Evolutionary conservation across 2,888 invertebrate genomes (phyloP).

Genomic region (Ichneumoninae sp.): DNA sequence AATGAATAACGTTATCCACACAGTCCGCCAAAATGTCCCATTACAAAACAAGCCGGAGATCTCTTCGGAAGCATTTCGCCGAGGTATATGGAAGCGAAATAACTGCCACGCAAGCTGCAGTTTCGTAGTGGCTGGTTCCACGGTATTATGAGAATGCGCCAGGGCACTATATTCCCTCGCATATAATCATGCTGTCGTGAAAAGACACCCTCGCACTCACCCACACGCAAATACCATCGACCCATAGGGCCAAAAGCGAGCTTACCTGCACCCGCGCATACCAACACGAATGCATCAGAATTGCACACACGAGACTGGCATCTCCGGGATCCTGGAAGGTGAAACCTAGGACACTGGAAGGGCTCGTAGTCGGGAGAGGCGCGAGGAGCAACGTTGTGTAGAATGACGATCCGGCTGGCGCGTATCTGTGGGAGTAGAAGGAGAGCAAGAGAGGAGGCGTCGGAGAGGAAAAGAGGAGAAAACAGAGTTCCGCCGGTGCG

Average conservation of each 20-base stretch:
- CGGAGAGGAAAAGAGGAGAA: constrained; percentile 51
- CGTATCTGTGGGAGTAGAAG: constrained; percentile 20
- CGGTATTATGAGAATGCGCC: constrained; percentile 7
- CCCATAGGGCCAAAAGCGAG: constrained; percentile 3
- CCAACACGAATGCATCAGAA: constrained; percentile 40
- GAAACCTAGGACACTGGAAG: constrained; percentile 39
- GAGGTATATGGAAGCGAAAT: not conserved
- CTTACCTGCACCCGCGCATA: not conserved
- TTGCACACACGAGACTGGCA: constrained; percentile 44
- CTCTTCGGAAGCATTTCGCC: not conserved
- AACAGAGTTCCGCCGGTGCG: constrained; percentile 69
- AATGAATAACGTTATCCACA: not conserved
- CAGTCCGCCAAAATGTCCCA: not conserved
- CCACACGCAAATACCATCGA: constrained; percentile 15
- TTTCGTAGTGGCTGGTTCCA: not conserved
- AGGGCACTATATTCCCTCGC: constrained; percentile 23
- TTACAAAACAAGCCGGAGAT: not conserved
- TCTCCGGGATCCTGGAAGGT: constrained; percentile 48
- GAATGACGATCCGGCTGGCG: constrained; percentile 38
- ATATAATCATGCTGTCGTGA: constrained; percentile 35
- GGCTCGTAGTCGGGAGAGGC: constrained; percentile 17
- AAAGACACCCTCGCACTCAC: not conserved
- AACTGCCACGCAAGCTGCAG: not conserved
- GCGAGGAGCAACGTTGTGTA: constrained; percentile 2
- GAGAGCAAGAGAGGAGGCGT: constrained; percentile 9